Conservation (phyloP, 1,140 invertebrate species). For the Contarinia nasturtii region DNA sequence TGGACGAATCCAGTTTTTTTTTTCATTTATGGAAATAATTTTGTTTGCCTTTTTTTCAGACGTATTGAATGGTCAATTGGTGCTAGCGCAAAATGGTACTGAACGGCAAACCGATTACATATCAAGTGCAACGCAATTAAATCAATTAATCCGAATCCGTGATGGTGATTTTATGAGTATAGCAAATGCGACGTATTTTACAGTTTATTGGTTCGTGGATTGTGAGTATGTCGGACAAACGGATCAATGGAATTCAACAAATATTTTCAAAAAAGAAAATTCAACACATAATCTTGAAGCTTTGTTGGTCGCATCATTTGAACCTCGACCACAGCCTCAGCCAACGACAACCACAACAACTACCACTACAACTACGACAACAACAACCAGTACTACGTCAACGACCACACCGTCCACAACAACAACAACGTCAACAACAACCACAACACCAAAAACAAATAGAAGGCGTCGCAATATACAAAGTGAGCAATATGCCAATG, state of each 20-base stretch:
- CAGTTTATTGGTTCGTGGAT: conserved; percentile 59
- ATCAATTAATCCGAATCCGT: conserved; percentile 34
- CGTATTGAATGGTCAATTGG: conserved; percentile 40
- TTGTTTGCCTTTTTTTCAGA: conserved; percentile 21
- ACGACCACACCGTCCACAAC: conserved; percentile 23
- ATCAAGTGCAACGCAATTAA: conserved; percentile 32
- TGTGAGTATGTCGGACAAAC: conserved; percentile 48
- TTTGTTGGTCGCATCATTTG: conserved; percentile 43
- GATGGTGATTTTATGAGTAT: conserved; percentile 38
- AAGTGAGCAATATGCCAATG: neutral
- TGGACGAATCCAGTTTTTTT: too few relatives aligned
- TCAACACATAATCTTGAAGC: conserved; percentile 43
- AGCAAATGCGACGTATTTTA: conserved; percentile 36
- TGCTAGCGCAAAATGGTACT: conserved; percentile 36
- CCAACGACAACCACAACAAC: conserved; percentile 32
- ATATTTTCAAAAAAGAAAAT: conserved; percentile 39
- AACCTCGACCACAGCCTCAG: conserved; percentile 34
- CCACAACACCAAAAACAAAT: conserved; percentile 7
- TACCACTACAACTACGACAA: conserved; percentile 31
- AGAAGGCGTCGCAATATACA: conserved; percentile 8
- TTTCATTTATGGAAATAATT: too few relatives aligned
- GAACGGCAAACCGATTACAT: conserved; percentile 34
- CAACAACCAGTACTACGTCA: conserved; percentile 30
- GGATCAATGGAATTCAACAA: conserved; percentile 33
- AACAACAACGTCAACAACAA: conserved; percentile 7